phyloP scores from a whole-genome alignment of 2,888 invertebrate genomes.

The Chirona hameri region DNA sequence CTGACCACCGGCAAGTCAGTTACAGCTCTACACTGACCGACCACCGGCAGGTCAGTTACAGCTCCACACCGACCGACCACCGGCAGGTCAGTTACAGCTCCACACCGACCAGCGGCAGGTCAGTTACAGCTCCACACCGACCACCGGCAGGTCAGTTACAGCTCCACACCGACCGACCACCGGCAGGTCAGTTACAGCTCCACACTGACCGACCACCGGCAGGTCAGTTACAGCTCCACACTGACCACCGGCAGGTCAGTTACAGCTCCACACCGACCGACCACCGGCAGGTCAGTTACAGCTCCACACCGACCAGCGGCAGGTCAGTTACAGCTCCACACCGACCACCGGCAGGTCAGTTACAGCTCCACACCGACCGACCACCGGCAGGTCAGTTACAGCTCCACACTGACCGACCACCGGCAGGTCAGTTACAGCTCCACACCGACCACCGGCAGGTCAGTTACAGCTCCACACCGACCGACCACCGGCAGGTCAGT shows the following conservation, averaged over 20 bases:
- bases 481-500: conserved; percentile 60
- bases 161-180: conserved; percentile 33
- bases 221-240: too few species aligned
- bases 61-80: background rate
- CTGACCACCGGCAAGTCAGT: conserved; percentile 34
- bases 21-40: too few species aligned
- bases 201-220: too few species aligned
- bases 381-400: too few species aligned
- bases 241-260: conserved; percentile 32
- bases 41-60: too few species aligned
- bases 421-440: conserved; percentile 31
- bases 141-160: conserved; percentile 58
- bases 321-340: conserved; percentile 49
- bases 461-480: conserved; percentile 32
- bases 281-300: conserved; percentile 29
- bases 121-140: conserved; percentile 32
- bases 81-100: conserved; percentile 31
- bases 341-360: conserved; percentile 34
- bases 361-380: too few species aligned
- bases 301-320: conserved; percentile 48
- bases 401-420: background rate
- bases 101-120: conserved; percentile 27
- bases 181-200: conserved; percentile 31
- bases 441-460: conserved; percentile 28
- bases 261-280: conserved; percentile 7